phyloP scores from a whole-genome alignment of 2,888 invertebrate genomes.

The Rhagium mordax region DNA sequence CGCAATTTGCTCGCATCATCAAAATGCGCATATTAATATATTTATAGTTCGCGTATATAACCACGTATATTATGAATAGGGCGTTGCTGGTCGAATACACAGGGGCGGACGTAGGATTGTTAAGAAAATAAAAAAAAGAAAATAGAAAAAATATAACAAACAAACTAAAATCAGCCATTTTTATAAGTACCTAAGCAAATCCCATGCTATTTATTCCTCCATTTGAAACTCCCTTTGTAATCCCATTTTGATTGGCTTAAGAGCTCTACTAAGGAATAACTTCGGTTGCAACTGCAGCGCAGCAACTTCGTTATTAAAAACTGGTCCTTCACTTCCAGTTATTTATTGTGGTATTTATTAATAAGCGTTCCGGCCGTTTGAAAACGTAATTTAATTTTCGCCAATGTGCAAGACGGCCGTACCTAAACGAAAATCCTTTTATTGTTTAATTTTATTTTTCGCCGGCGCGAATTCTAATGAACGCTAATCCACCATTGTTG shows the following conservation, averaged over 20 bases:
- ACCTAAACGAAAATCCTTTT: slow-evolving; percentile 38
- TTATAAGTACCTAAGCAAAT: no score
- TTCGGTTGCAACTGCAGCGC: background rate
- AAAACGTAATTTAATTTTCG: slow-evolving; percentile 14
- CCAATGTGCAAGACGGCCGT: background rate
- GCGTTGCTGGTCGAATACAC: no score
- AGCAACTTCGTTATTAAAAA: background rate
- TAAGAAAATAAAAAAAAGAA: no score
- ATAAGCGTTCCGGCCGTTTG: background rate
- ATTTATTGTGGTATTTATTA: slow-evolving; percentile 10
- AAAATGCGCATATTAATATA: background rate
- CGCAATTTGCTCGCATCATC: background rate
- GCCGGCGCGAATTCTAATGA: slow-evolving; percentile 17
- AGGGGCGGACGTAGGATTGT: no score
- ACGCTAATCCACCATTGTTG: slow-evolving; percentile 24
- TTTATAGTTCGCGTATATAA: no score
- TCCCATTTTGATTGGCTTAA: background rate
- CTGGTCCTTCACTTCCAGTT: background rate
- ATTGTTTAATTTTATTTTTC: slow-evolving; percentile 45
- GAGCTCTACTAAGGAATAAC: background rate
- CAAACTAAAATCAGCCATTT: no score
- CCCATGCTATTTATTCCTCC: no score
- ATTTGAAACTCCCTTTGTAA: no score
- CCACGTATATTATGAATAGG: no score
- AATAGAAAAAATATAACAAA: no score